Evolutionary conservation across 2,888 invertebrate genomes (phyloP), one percentile per base, ranked within the genome.

Genomic region (Xestobium rufovillosum): DNA sequence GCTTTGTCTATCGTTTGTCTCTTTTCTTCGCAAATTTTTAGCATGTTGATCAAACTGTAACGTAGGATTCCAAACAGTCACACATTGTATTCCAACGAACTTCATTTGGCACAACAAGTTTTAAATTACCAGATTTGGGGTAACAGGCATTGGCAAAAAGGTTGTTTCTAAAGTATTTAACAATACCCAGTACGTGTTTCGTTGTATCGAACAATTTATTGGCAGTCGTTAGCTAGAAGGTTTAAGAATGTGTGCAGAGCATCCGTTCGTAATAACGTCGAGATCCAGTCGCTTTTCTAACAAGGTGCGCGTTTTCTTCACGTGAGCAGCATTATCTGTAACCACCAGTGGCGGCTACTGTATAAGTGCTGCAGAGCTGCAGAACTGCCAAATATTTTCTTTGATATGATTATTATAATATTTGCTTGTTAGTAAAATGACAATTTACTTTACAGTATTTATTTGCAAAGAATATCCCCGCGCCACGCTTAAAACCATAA

Each of bases 61-160:
- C 11, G 25, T 34, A 38, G 4, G 10, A 10, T 19, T 38, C 34
- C 3, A 38, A 14, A 27, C 34, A 38, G 13, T 40, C 36, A 30
- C 23, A 17, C 11, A 41, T n/a, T 9, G 36, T 42, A 17, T 44
- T 45, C 39, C 43, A 43, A 8, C 43, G 31, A 3, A 45, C 41
- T 26, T 43, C 38, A 13, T 27, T 29, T 14, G 38, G 45, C n/a
- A 45, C 4, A 8, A 41, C 34, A 15, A 45, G 16, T n/a, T 26
- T 23, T 25, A 41, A 43, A 10, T 36, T 37, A 4, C 25, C 36
- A 25, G 26, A 32, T 34, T 9, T n/a, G 12, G 32, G 36, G 19
- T 38, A 44, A 23, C 32, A 26, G 3, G 42, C 41, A 14, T 14
- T 14, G 26, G 37, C 36, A 12, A 37, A 11, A 37, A 37, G 39